phyloP scores from a whole-genome alignment of 2,797 vertebrate species.

The Tapirus indicus region DNA sequence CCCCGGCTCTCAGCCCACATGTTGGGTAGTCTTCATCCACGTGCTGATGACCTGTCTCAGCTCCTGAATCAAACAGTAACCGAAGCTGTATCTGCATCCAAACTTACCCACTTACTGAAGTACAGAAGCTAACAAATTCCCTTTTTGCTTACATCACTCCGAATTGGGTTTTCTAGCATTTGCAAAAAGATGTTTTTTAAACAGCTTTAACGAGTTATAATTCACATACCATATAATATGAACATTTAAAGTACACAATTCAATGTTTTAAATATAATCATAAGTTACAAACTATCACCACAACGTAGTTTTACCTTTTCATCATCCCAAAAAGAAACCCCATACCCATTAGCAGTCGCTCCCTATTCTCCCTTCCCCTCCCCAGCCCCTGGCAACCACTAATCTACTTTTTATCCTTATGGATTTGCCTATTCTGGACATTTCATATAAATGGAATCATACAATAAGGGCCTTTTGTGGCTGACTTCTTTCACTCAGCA shows the following conservation, averaged over 20 bases:
- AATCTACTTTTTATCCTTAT: not conserved
- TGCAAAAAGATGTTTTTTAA: not conserved
- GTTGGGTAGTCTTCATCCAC: not conserved
- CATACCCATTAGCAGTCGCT: not conserved
- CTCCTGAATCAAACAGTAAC: not conserved
- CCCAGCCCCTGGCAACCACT: not conserved
- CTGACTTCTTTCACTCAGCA: not conserved
- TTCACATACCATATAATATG: no score
- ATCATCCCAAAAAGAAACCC: not conserved
- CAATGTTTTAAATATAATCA: not conserved
- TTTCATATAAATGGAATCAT: not conserved
- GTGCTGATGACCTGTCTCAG: not conserved
- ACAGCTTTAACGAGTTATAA: not conserved
- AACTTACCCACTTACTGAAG: not conserved
- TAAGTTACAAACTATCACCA: not conserved
- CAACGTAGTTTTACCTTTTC: not conserved
- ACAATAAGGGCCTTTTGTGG: not conserved
- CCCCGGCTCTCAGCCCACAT: fast-evolving
- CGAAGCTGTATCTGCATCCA: not conserved
- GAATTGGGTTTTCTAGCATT: not conserved
- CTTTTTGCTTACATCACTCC: not conserved
- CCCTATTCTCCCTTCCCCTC: fast-evolving
- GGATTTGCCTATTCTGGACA: not conserved
- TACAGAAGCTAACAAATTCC: not conserved
- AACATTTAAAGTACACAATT: not conserved